Evolutionary conservation across 2,888 invertebrate genomes (phyloP).

Genomic region (Drosophila longiperda): DNA sequence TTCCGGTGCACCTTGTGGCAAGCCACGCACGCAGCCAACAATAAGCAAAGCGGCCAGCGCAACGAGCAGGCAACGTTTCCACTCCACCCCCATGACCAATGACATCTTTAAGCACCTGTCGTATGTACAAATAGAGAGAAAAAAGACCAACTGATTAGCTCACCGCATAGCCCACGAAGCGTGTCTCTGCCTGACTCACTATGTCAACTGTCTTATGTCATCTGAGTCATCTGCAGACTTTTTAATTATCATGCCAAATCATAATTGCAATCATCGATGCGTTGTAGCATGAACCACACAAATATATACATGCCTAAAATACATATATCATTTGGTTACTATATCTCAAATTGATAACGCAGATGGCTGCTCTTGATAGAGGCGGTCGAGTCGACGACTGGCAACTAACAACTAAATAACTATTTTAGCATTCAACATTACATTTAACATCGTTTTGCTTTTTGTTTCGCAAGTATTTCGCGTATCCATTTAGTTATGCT

Average conservation of each 20-base stretch:
- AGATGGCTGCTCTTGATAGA: constrained; percentile 26
- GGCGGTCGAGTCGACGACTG: neutral
- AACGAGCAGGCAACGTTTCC: constrained; percentile 40
- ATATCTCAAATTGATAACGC: constrained; percentile 24
- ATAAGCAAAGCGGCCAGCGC: constrained; percentile 70
- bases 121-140: constrained; percentile 11
- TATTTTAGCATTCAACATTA: constrained; percentile 14
- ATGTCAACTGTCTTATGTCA: constrained; percentile 35
- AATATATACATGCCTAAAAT: neutral
- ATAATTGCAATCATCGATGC: constrained; percentile 69
- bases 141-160: constrained; percentile 40
- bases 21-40: constrained; percentile 65
- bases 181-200: constrained; percentile 45
- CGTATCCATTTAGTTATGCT: constrained; percentile 43
- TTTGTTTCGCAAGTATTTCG: constrained; percentile 22
- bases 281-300: constrained; percentile 29
- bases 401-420: neutral
- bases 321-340: neutral
- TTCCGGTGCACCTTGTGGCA: constrained; percentile 85
- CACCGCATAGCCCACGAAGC: constrained; percentile 47
- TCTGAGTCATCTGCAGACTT: constrained; percentile 25
- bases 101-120: constrained; percentile 55
- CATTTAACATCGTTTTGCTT: constrained; percentile 62
- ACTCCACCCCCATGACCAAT: constrained; percentile 42
- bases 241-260: constrained; percentile 75